Evolutionary conservation across 2,888 invertebrate species (phyloP), one percentile per base, ranked within the genome.

Genomic region (Entomobrya multifasciata): DNA sequence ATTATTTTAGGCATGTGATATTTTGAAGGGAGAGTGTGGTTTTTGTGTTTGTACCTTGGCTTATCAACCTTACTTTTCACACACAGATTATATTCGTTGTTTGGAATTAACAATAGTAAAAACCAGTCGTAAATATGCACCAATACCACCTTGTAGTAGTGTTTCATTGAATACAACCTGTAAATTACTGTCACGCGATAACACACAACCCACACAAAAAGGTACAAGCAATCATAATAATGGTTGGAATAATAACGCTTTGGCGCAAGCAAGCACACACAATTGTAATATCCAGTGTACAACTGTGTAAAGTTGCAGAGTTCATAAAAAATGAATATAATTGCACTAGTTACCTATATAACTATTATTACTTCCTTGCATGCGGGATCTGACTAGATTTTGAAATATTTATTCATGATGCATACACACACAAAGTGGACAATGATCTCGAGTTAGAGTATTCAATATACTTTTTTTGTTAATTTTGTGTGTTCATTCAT

Each of bases 181-280:
- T 81, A 72, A 57, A 57, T 81, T 72, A 72, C 52, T 72, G 81
- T 81, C 81, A 81, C 81, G 81, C 78, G 25, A 79, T 81, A 57
- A 25, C 13, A 60, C 30, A 70, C 20, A n/a, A n/a, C n/a, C n/a
- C n/a, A n/a, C n/a, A n/a, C n/a, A n/a, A n/a, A 30, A 25, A 65
- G 36, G 1, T 1, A 36, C n/a, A n/a, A 17, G 36, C 4, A 36
- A 65, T 36, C 13, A 65, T n/a, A n/a, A n/a, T n/a, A 65, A 20
- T 47, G 20, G 17, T 30, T 30, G 27, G 11, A 60, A n/a, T 10
- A 60, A 25, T 27, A 30, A 30, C 27, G 27, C 5, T 27, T 60
- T 25, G 27, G 25, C n/a, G 65, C 0, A n/a, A 0, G 17, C n/a
- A 65, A 10, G 65, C 17, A 65, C 65, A 17, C 65, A 65, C 30